phyloP scores from a whole-genome alignment of 2,888 invertebrate genomes.

The Cremastinae sp. region DNA sequence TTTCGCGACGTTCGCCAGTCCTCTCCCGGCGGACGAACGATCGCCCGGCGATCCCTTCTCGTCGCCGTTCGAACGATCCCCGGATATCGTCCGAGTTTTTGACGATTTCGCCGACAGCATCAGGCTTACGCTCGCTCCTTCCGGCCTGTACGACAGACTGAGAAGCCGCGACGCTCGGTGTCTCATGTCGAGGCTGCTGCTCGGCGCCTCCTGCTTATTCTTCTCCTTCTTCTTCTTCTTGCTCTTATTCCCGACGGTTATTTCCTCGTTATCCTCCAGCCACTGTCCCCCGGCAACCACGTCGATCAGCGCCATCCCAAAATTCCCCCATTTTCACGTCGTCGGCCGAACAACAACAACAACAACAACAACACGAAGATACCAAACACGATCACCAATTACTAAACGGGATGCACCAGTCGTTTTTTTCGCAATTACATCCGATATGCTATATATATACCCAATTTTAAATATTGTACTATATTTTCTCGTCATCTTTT shows the following conservation, averaged over 20 bases:
- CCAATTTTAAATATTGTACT: no score
- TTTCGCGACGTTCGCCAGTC: no score
- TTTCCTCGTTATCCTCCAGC: slow-evolving; percentile 89
- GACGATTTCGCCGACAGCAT: slow-evolving; percentile 63
- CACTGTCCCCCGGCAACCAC: slow-evolving; percentile 81
- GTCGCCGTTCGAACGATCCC: slow-evolving; percentile 25
- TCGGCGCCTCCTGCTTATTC: slow-evolving; percentile 84
- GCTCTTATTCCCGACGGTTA: slow-evolving; percentile 66
- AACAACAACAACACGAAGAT: slow-evolving; percentile 63
- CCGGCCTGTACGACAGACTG: slow-evolving; percentile 72
- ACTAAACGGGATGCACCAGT: slow-evolving; percentile 38
- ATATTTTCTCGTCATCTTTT: no score
- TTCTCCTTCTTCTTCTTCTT: slow-evolving; percentile 76
- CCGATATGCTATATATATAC: no score
- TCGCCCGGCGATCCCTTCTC: no score
- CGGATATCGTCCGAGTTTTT: slow-evolving; percentile 13
- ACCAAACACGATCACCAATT: slow-evolving; percentile 69
- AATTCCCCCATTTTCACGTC: no score
- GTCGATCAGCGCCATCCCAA: no score
- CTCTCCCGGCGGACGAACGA: no score
- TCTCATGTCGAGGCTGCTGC: slow-evolving; percentile 52
- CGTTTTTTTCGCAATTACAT: no score
- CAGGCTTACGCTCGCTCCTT: slow-evolving; percentile 68
- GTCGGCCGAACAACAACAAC: slow-evolving; percentile 46
- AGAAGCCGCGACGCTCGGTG: slow-evolving; percentile 60